Evolutionary conservation across 2,797 vertebrate genomes (phyloP).

Genomic region (Notoglanidium macrostoma): DNA sequence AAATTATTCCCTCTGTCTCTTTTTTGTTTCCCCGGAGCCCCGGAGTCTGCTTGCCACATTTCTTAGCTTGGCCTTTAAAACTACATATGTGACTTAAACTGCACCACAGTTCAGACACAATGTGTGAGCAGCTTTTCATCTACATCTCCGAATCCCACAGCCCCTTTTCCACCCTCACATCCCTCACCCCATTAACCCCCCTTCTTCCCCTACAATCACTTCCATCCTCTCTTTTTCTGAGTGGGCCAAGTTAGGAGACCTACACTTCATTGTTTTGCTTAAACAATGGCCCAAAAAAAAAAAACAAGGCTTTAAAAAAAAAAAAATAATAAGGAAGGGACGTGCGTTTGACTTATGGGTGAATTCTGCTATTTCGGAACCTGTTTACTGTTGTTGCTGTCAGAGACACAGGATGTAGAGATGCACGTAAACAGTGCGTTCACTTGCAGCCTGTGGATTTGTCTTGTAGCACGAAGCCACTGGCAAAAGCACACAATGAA

Average conservation of each 20-base stretch:
- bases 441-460: constrained; percentile 13
- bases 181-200: constrained; percentile 16
- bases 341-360: constrained; percentile 29
- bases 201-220: constrained; percentile 7
- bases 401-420: constrained; percentile 31
- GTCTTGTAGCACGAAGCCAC: constrained; percentile 30
- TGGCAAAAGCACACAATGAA: constrained; percentile 18
- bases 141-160: constrained; percentile 6
- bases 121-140: constrained; percentile 29
- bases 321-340: constrained; percentile 7
- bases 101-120: constrained; percentile 32
- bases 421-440: constrained; percentile 41
- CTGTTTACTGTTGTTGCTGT: constrained; percentile 33
- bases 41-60: constrained; percentile 53
- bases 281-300: constrained; percentile 54
- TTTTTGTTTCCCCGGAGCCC: neutral
- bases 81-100: constrained; percentile 35
- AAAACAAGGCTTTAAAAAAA: constrained; percentile 12
- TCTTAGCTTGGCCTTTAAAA: constrained; percentile 43
- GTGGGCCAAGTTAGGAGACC: constrained; percentile 3
- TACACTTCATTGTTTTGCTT: constrained; percentile 56
- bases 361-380: constrained; percentile 43
- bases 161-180: neutral
- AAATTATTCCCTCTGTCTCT: neutral
- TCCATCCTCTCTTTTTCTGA: constrained; percentile 35